Conservation (phyloP, 2,888 invertebrate genomes). For the Sphaeridia pumilis region DNA sequence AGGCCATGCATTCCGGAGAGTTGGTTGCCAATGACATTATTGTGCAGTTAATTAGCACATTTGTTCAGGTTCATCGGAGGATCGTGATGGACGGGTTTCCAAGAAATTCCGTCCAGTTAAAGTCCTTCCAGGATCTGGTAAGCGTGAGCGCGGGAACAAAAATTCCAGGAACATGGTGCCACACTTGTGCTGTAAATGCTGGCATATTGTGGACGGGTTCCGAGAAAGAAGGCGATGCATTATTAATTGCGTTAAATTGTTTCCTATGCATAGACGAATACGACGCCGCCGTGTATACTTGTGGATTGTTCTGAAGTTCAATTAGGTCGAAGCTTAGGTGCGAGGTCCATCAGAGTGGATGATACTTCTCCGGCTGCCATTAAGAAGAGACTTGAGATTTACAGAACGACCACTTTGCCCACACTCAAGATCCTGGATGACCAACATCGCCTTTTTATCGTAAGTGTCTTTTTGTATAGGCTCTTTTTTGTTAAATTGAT, state of each 20-base stretch:
- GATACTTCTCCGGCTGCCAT: conserved; percentile 72
- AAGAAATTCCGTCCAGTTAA: conserved; percentile 74
- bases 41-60: conserved; percentile 38
- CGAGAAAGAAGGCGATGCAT: too few relatives aligned
- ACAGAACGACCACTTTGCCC: conserved; percentile 74
- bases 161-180: not conserved
- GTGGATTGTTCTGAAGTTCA: conserved; percentile 85
- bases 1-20: conserved; percentile 65
- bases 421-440: conserved; percentile 77
- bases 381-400: conserved; percentile 67
- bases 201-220: too few relatives aligned
- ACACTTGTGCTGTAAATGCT: not conserved
- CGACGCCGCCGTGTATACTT: conserved; percentile 66
- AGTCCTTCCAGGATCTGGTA: conserved; percentile 80
- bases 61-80: conserved; percentile 50
- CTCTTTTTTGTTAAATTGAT: not conserved
- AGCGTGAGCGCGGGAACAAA: conserved; percentile 1
- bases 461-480: too few relatives aligned
- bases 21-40: conserved; percentile 49
- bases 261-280: conserved; percentile 51
- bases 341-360: conserved; percentile 43
- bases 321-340: conserved; percentile 50
- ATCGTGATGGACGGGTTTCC: conserved; percentile 90
- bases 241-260: not conserved
- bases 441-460: conserved; percentile 68